phyloP scores from a whole-genome alignment of 1,140 invertebrate genomes.

The Pinna nobilis region DNA sequence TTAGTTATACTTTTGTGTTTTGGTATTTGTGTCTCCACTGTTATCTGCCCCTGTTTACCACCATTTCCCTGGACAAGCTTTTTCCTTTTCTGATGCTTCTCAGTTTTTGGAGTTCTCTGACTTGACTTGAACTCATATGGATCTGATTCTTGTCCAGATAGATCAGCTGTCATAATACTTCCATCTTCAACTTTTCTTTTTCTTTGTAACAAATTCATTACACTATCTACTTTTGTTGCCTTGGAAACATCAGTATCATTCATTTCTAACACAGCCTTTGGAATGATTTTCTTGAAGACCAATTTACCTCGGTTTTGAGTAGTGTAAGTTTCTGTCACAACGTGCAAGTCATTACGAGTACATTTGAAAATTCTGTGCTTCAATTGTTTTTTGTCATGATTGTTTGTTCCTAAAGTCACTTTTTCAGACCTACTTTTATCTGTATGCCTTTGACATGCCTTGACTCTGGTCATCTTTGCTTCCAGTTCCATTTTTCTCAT shows the following conservation, averaged over 20 bases:
- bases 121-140: slow-evolving; percentile 57
- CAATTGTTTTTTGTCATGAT: too few species aligned
- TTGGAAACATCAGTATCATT: neutral
- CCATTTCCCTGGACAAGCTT: slow-evolving; percentile 26
- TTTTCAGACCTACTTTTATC: too few species aligned
- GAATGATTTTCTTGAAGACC: slow-evolving; percentile 9
- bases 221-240: neutral
- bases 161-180: neutral
- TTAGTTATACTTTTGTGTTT: neutral
- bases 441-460: slow-evolving; percentile 6
- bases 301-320: slow-evolving; percentile 6
- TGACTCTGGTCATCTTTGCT: slow-evolving; percentile 6
- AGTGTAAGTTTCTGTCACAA: neutral
- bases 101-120: slow-evolving; percentile 47
- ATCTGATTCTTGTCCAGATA: slow-evolving; percentile 28
- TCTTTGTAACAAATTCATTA: neutral
- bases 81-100: slow-evolving; percentile 23
- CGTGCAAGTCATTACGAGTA: neutral
- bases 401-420: too few species aligned
- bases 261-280: neutral
- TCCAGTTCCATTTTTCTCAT: neutral
- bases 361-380: neutral
- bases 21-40: neutral
- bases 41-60: neutral
- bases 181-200: neutral